Evolutionary conservation across 23 tunicate species (phyloP).

Genomic region (Diplosoma virens): DNA sequence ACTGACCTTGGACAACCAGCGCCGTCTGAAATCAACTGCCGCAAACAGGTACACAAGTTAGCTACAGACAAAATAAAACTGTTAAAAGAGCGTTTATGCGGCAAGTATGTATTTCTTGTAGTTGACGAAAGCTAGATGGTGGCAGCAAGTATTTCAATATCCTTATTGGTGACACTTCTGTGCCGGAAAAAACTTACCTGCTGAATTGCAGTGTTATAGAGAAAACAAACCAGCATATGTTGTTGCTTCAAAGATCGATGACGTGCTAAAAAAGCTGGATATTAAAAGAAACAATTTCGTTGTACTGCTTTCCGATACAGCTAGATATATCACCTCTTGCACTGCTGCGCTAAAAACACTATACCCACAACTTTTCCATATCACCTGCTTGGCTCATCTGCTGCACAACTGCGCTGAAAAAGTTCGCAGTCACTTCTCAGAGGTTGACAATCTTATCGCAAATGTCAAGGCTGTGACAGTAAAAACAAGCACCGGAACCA

Average conservation of each 20-base stretch:
- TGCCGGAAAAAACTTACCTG: conserved; percentile 20
- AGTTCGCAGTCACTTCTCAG: conserved; percentile 44
- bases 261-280: conserved; percentile 2
- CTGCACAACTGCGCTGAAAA: conserved; percentile 46
- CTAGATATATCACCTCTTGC: background rate
- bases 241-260: too few relatives aligned
- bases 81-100: conserved; percentile 16
- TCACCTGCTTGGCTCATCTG: conserved; percentile 47
- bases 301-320: background rate
- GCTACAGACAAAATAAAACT: conserved; percentile 5
- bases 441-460: conserved; percentile 48
- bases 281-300: conserved; percentile 34
- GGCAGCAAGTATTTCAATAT: conserved; percentile 41
- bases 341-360: conserved; percentile 14
- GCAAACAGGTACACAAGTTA: conserved; percentile 15
- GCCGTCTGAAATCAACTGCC: conserved; percentile 9
- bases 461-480: conserved; percentile 46
- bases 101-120: conserved; percentile 17
- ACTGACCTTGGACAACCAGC: background rate
- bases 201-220: conserved; percentile 4
- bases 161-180: conserved; percentile 38
- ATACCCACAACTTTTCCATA: conserved; percentile 49
- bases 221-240: background rate
- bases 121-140: conserved; percentile 31
- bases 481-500: conserved; percentile 35